Percentiles rank a stretch among this genome's conserved stretches.
Evolutionary conservation across 2,113 vertebrate genomes (phyloP).

Genomic region (Sinosuthora webbiana): DNA sequence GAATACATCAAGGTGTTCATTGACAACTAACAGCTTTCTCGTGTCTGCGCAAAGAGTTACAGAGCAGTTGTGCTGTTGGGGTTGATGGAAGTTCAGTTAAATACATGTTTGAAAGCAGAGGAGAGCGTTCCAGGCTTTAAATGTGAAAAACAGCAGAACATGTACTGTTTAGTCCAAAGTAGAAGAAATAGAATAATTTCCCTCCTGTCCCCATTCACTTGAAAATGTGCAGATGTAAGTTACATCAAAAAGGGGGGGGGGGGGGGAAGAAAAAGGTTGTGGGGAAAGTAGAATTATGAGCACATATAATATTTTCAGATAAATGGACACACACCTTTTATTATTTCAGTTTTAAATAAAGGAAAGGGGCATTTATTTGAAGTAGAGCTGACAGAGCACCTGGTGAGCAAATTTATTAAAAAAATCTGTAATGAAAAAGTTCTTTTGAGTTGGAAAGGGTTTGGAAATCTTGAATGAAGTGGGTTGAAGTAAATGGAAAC

Average conservation of each 20-base stretch:
- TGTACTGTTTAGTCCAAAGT: not conserved
- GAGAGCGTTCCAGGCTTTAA: slow-evolving; percentile 40
- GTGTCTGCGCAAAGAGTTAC: slow-evolving; percentile 52
- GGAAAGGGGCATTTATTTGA: not conserved
- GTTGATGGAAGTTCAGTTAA: slow-evolving; percentile 70
- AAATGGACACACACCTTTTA: not conserved
- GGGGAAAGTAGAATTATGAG: not conserved
- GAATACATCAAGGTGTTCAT: slow-evolving; percentile 60
- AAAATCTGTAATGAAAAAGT: not conserved
- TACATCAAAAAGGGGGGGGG: not conserved
- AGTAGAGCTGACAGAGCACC: not conserved
- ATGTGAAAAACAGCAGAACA: slow-evolving; percentile 74
- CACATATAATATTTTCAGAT: not conserved
- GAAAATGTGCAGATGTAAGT: slow-evolving; percentile 54
- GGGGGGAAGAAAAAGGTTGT: not conserved
- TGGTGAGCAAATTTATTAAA: not conserved
- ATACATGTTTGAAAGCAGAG: slow-evolving; percentile 49
- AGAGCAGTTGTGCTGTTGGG: slow-evolving; percentile 32
- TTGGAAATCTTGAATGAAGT: not conserved
- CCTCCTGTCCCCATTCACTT: not conserved
- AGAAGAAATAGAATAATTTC: slow-evolving; percentile 33
- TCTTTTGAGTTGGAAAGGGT: not conserved
- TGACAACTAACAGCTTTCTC: slow-evolving; percentile 73
- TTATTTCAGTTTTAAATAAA: not conserved
- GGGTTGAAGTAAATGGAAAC: not conserved